These are phyloP conservation scores for Scaptomyza pallida DNA, from an alignment of 1,140 invertebrate species.

Conservation along the genomic window DNA sequence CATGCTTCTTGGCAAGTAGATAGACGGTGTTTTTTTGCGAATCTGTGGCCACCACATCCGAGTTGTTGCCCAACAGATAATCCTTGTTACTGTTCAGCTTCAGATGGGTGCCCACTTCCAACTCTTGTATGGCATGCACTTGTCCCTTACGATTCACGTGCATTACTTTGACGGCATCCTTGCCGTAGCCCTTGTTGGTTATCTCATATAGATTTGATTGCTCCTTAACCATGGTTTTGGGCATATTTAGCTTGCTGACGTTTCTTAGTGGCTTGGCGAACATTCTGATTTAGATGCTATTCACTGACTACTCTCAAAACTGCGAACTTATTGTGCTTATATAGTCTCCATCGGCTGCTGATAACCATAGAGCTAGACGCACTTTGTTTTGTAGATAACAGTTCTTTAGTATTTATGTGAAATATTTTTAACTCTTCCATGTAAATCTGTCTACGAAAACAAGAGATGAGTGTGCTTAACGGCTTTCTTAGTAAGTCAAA, in stretches of 20 bases:
- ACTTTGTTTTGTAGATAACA: too few relatives aligned
- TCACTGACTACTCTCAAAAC: not conserved
- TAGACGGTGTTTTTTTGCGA: constrained; percentile 94
- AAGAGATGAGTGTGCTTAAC: too few relatives aligned
- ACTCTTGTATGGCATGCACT: constrained; percentile 89
- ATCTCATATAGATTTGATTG: constrained; percentile 85
- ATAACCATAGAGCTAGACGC: not conserved
- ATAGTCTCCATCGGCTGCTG: not conserved
- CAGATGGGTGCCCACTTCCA: constrained; percentile 89
- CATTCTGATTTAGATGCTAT: constrained; percentile 31
- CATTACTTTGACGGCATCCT: constrained; percentile 89
- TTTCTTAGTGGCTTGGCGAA: constrained; percentile 45
- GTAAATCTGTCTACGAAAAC: too few relatives aligned
- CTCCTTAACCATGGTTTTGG: constrained; percentile 14
- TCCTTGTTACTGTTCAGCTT: constrained; percentile 89
- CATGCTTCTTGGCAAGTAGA: constrained; percentile 90
- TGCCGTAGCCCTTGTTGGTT: constrained; percentile 89
- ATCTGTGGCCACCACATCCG: constrained; percentile 91
- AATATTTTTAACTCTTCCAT: too few relatives aligned
- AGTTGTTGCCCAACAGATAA: constrained; percentile 87
- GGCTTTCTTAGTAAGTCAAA: too few relatives aligned
- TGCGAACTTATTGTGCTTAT: not conserved
- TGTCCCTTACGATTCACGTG: constrained; percentile 87
- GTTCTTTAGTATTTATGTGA: too few relatives aligned
- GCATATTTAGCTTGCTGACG: constrained; percentile 19